Percentiles rank a stretch among this genome's conserved stretches.
These are phyloP conservation scores for Anolis carolinensis DNA, from an alignment of 2,113 vertebrate genomes.

Conservation along the genomic window DNA sequence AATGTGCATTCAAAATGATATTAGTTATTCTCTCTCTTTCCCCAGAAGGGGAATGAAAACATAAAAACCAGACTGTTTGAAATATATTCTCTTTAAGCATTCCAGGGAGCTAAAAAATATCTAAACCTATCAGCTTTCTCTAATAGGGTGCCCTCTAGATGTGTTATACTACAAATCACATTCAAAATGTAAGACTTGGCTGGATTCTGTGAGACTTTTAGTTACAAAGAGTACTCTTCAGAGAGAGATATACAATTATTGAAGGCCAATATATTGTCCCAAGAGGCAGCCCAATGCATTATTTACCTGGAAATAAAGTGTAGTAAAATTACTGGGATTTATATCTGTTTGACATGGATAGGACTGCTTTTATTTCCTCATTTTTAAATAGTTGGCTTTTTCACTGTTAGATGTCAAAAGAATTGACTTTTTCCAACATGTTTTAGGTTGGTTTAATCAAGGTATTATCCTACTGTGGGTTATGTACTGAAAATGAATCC, in stretches of 20 bases:
- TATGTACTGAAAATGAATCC: neutral
- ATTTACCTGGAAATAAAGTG: neutral
- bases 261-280: neutral
- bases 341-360: neutral
- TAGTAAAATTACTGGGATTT: neutral
- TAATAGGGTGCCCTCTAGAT: no score
- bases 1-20: neutral
- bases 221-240: neutral
- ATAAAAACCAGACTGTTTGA: neutral
- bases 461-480: no score
- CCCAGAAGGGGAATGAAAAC: neutral
- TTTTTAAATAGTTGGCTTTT: slow-evolving; percentile 1
- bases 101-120: no score
- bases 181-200: no score
- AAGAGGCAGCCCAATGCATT: no score
- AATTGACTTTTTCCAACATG: neutral
- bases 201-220: no score
- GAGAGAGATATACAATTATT: no score
- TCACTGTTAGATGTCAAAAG: slow-evolving; percentile 9
- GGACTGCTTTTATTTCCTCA: neutral
- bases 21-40: neutral
- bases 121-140: no score
- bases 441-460: no score
- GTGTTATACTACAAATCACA: neutral
- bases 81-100: neutral